Evolutionary conservation across 1,140 invertebrate genomes (phyloP), one percentile per base, ranked within the genome.

Genomic region (Phortica variegata): DNA sequence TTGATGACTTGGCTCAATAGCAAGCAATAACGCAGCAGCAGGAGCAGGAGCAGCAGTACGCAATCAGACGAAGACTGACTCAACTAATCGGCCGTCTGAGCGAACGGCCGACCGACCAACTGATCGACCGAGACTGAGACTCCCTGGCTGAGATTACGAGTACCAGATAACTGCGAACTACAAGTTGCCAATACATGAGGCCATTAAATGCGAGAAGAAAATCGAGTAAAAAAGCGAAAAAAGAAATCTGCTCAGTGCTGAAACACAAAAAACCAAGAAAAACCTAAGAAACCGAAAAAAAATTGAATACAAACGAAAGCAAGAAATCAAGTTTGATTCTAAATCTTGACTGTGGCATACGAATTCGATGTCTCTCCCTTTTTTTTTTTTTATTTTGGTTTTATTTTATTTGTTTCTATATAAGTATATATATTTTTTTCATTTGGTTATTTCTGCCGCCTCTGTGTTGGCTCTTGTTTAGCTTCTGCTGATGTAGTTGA

Each of bases 101-200:
- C n/a, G n/a, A n/a, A 66, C 50, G 42, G 49, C 32, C 31, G 48
- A 50, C 49, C 41, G 56, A 29, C 37, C 42, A 47, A 47, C 47
- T 45, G 41, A 45, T n/a, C n/a, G 40, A 44, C 32, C n/a, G 21
- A 8, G 21, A 13, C 12, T 26, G 20, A n/a, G 20, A 17, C 41
- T 43, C 12, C 47, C 58, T 52, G 52, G 43, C 43, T 18, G 54
- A 72, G 68, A 71, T 71, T 66, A 71, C 62, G 60, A 68, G 54
- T 52, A 45, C 56, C 60, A 72, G 68, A 72, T 72, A 72, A 72
- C 66, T 72, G 58, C 59, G 58, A 68, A 61, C 60, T 72, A 72
- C 68, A 72, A 72, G 68, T 66, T 71, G 66, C 66, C 65, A 68
- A 68, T 68, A 69, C 60, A 68, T 70, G 65, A 68, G 65, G 65